Conservation (phyloP, 30 jellyfish, hydroid and myxozoan species). For the Cassiopea andromeda region DNA sequence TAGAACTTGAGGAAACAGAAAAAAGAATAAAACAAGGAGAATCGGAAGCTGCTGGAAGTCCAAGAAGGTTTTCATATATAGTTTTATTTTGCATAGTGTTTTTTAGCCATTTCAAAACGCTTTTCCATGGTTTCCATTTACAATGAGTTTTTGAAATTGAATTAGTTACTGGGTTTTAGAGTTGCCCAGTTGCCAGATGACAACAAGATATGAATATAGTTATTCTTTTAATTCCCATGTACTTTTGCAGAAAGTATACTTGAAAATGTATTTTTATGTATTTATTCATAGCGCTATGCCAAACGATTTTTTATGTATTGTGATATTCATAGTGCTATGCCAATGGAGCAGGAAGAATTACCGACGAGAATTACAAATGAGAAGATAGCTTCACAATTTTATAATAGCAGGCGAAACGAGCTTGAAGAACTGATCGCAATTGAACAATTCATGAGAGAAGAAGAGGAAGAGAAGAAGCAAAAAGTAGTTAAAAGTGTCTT, state of each 20-base stretch:
- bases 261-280: too few species aligned
- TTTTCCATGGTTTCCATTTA: too few species aligned
- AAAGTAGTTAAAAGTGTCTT: conserved; percentile 12
- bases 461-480: conserved; percentile 32
- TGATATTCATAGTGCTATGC: neutral
- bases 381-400: neutral
- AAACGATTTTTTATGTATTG: too few species aligned
- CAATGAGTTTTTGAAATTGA: too few species aligned
- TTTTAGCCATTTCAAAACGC: neutral
- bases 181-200: too few species aligned
- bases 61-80: neutral
- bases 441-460: conserved; percentile 47
- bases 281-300: too few species aligned
- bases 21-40: conserved; percentile 47
- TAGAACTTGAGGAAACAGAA: conserved; percentile 38
- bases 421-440: conserved; percentile 50
- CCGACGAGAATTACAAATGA: conserved; percentile 29
- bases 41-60: conserved; percentile 50
- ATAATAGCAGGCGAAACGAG: conserved; percentile 14
- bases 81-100: neutral
- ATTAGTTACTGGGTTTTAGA: too few species aligned
- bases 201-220: too few species aligned
- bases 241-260: too few species aligned
- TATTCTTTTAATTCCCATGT: too few species aligned
- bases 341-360: conserved; percentile 51